Evolutionary conservation across 2,888 invertebrate genomes (phyloP), one percentile per base, ranked within the genome.

Genomic region (Baronia brevicornis): DNA sequence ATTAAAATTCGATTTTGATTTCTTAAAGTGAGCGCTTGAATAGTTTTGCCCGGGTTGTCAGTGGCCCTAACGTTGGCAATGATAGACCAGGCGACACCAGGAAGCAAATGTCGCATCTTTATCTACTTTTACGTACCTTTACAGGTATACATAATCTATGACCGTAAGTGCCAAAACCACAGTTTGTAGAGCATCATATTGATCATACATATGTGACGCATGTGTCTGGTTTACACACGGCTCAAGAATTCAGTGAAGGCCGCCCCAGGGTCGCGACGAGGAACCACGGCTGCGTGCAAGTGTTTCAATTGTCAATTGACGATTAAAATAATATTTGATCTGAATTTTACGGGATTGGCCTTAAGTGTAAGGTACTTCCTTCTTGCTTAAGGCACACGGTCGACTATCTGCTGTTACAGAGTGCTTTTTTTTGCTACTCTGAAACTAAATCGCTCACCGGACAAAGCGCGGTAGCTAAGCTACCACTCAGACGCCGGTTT

Each of bases 161-260:
- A 22, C 3, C 29, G 25, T 36, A 39, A 48, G 20, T 21, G 24
- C 43, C 46, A 41, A 40, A 48, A 50, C 43, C 48, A 54, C 39
- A 53, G 42, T 46, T 39, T 33, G 28, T 33, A 20, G 37, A 35
- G 30, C 33, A 35, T 38, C 26, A 46, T 39, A 48, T 38, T 44
- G 35, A 20, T 36, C 27, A 38, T n/a, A n/a, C n/a, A n/a, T 25
- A 38, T 38, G 34, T 56, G 58, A 57, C 57, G 55, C 52, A 54
- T 38, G 29, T 37, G 41, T 26, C 36, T 41, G 43, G 33, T 45
- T 57, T 51, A 53, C 54, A 43, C 56, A 56, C 34, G 36, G 20
- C 30, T 32, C 21, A 49, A 51, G 54, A 50, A 60, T 56, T 38
- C 33, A 31, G 5, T 20, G 51, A 54, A 60, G 58, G 60, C 44